These are phyloP conservation scores for Epinotia nisella DNA, from an alignment of 2,888 invertebrate genomes.

Conservation along the genomic window DNA sequence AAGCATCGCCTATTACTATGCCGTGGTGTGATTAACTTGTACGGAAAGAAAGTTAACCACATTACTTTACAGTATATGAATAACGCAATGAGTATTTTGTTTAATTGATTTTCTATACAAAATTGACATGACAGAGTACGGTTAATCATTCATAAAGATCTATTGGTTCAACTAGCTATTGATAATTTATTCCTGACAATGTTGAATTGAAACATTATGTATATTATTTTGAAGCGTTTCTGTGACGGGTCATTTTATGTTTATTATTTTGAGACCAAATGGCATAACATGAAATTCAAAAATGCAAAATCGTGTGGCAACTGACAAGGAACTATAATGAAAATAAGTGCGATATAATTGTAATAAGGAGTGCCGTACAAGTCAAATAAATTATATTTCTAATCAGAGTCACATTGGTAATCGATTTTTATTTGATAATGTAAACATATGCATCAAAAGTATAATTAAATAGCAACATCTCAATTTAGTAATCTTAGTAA, in stretches of 20 bases:
- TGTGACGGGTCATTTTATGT: no score
- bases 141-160: background rate
- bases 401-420: no score
- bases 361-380: no score
- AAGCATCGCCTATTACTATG: slow-evolving; percentile 44
- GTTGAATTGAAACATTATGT: no score
- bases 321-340: background rate
- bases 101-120: background rate
- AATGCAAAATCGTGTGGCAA: background rate
- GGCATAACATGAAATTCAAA: background rate
- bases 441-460: background rate
- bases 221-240: no score
- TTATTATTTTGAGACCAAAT: background rate
- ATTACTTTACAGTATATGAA: slow-evolving; percentile 36
- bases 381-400: no score
- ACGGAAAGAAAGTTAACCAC: slow-evolving; percentile 44
- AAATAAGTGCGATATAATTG: background rate
- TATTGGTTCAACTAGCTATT: background rate
- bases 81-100: slow-evolving; percentile 3
- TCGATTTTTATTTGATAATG: background rate
- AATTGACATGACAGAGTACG: background rate
- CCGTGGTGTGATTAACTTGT: slow-evolving; percentile 39
- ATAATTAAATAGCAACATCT: no score
- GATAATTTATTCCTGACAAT: no score
- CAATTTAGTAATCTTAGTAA: background rate